Conservation (phyloP, 2,113 vertebrate species). For the Elanoides forficatus region DNA sequence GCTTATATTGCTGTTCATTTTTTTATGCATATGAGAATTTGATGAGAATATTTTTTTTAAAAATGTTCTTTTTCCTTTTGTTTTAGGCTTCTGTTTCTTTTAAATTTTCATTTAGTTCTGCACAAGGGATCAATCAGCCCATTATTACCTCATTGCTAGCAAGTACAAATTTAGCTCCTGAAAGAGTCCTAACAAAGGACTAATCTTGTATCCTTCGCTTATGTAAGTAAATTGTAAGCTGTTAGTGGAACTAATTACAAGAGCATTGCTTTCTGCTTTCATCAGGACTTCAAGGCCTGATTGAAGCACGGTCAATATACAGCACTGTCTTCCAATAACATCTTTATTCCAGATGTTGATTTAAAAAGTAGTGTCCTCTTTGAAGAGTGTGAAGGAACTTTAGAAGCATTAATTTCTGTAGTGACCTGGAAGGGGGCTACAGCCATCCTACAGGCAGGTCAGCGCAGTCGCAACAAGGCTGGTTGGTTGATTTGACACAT, state of each 20-base stretch:
- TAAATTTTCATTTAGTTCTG: not conserved
- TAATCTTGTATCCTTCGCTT: not conserved
- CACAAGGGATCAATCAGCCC: not conserved
- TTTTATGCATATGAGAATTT: not conserved
- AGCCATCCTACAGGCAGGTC: not conserved
- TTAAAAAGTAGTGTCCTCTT: not conserved
- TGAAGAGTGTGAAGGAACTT: not conserved
- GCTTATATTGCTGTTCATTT: not conserved
- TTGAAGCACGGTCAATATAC: not conserved
- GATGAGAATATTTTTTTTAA: not conserved
- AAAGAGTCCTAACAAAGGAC: not conserved
- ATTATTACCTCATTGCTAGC: not conserved
- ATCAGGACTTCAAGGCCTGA: slow-evolving; percentile 21
- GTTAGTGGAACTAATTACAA: not conserved
- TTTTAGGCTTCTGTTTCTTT: not conserved
- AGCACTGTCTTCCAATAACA: not conserved
- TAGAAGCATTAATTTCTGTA: not conserved
- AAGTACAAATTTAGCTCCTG: not conserved
- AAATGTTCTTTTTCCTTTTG: not conserved
- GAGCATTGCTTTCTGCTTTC: slow-evolving; percentile 9
- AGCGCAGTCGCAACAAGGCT: not conserved
- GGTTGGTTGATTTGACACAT: not conserved
- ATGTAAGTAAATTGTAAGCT: not conserved
- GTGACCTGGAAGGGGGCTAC: not conserved
- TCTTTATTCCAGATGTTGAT: not conserved